Evolutionary conservation across 2,888 invertebrate genomes (phyloP), one percentile per base, ranked within the genome.

Genomic region (Stenichneumon culpator): DNA sequence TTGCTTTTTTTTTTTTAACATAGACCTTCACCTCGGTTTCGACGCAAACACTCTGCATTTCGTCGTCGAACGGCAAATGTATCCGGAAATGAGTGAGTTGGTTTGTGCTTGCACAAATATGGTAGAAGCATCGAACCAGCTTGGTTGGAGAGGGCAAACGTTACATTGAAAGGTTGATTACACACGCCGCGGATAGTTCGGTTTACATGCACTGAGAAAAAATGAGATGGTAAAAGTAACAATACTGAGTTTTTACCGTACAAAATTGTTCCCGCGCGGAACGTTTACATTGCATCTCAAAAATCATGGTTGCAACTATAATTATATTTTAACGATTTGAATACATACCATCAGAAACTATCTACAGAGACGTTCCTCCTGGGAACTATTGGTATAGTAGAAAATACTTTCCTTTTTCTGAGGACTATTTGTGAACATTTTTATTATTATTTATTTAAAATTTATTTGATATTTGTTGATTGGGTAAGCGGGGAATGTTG

Each of bases 21-120:
- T 60, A 39, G 11, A 72, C 70, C 22, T 52, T 32, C 36, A 32
- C 70, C 63, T 39, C 44, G 22, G 39, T 47, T 65, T 69, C 69
- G 19, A 44, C 72, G 52, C 79, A 79, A 72, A 79, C 70, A 79
- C 79, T 63, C 52, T 16, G 79, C 69, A 63, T 52, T 79, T 65
- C 47, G 14, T 16, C 52, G 36, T n/a, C 22, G 52, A 65, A 72
- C 54, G 50, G 50, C 52, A 65, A 72, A 72, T 52, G 65, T 28
- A 39, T 28, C n/a, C 52, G 32, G 11, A 36, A 9, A 25, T 14
- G 50, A 28, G 70, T 39, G 50, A 63, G 44, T 3, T 79, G 52
- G 65, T 79, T 79, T 22, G 65, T 65, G 65, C 50, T 72, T 52
- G 32, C 16, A 52, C 65, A 65, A 63, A 79, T 79, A 69, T 79